Percentiles rank a stretch among this genome's conserved stretches.
These are phyloP conservation scores for Typhlichthys eigenmanni DNA, from an alignment of 2,797 vertebrate species.

Conservation along the genomic window DNA sequence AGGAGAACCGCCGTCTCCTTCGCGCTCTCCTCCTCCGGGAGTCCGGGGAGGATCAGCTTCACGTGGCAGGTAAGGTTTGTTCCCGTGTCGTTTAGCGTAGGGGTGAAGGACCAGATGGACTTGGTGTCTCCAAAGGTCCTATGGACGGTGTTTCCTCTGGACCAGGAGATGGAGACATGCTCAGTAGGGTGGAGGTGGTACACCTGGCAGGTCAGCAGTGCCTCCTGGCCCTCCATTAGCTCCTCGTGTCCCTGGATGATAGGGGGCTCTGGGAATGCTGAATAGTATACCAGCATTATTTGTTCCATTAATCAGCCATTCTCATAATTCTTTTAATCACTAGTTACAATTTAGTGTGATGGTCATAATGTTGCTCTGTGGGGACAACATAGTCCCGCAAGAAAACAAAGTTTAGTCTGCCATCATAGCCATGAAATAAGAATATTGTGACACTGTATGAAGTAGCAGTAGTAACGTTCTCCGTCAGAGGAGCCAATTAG, in stretches of 20 bases:
- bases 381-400: background rate
- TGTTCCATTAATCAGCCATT: background rate
- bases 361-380: too few species aligned
- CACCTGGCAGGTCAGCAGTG: slow-evolving; percentile 73
- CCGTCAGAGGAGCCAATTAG: too few species aligned
- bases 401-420: too few species aligned
- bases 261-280: slow-evolving; percentile 85
- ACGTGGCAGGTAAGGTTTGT: slow-evolving; percentile 65
- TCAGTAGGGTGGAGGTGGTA: slow-evolving; percentile 73
- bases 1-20: slow-evolving; percentile 53
- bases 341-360: background rate
- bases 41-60: slow-evolving; percentile 30
- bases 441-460: too few species aligned
- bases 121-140: background rate
- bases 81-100: slow-evolving; percentile 32
- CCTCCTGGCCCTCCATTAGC: slow-evolving; percentile 56
- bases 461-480: too few species aligned
- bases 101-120: slow-evolving; percentile 44
- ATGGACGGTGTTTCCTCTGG: slow-evolving; percentile 45
- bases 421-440: too few species aligned
- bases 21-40: slow-evolving; percentile 32
- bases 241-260: slow-evolving; percentile 68
- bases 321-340: background rate
- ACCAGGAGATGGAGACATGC: slow-evolving; percentile 69
- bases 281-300: slow-evolving; percentile 3